phyloP scores from a whole-genome alignment of 2,797 vertebrate genomes.

The Steatocranus sp. region DNA sequence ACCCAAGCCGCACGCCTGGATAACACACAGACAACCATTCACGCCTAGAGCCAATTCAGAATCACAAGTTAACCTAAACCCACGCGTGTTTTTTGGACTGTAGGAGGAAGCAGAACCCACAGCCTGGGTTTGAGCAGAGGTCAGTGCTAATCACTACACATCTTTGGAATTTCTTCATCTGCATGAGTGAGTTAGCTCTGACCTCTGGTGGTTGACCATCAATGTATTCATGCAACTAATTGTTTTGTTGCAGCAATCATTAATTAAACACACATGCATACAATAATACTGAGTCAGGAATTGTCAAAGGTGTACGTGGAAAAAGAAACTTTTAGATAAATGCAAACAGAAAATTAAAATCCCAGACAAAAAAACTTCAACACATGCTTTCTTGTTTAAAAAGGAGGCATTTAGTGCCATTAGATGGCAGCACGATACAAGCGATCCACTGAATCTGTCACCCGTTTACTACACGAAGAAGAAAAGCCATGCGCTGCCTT shows the following conservation, averaged over 20 bases:
- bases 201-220: conserved; percentile 48
- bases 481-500: background rate
- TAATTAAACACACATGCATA: background rate
- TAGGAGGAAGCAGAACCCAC: background rate
- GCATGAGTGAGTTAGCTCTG: conserved; percentile 21
- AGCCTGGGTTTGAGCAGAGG: fast-evolving
- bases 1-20: fast-evolving
- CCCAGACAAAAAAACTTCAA: fast-evolving
- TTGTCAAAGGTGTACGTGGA: background rate
- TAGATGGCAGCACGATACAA: background rate
- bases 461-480: background rate
- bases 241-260: too few species aligned
- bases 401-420: background rate
- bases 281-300: background rate
- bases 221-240: background rate
- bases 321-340: fast-evolving
- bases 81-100: background rate
- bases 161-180: background rate
- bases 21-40: background rate
- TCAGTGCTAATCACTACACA: background rate
- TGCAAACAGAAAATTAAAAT: background rate
- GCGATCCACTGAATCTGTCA: background rate
- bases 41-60: background rate
- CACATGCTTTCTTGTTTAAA: background rate
- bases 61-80: background rate